Evolutionary conservation across 2,888 invertebrate genomes (phyloP), one percentile per base, ranked within the genome.

Genomic region (Kuschelorhynchus macadamiae): DNA sequence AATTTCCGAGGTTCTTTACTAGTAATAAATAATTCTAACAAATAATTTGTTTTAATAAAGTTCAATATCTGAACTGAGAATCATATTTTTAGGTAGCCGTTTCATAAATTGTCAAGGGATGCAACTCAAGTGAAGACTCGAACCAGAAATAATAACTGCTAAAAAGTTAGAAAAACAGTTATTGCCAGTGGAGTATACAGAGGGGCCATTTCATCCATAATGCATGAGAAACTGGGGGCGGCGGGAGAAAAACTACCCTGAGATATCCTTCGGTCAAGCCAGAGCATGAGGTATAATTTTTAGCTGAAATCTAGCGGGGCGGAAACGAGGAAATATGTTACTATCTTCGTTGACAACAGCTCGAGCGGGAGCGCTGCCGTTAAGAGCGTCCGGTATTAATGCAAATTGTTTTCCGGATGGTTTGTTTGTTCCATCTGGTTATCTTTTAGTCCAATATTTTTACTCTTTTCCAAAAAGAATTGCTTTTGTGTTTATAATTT

Each of bases 311-410:
- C 78, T 79, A 81, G 79, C 81, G 79, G 79, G 75, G 78, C 76
- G 81, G 81, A 82, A 81, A 80, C 79, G 78, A 81, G 77, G 77
- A 81, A 82, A 82, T 82, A 81, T 81, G 81, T 80, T 80, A 78
- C 76, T 78, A 76, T 78, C 79, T 76, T 71, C 74, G 75, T 73
- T 76, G 80, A 79, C 79, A 57, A 67, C 67, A 67, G 61, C 52
- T 56, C 68, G 56, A 53, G 47, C 77, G 75, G 75, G 74, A 70
- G 72, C 71, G 70, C 64, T 74, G n/a, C n/a, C n/a, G n/a, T n/a
- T n/a, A 67, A 67, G 67, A 70, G 41, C 25, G 66, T 59, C 62
- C 57, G 59, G 55, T 70, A 72, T 73, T 74, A 75, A 73, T 74
- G 75, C 72, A 74, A 74, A 74, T 75, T 68, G 72, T 70, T 72